Evolutionary conservation across 1,140 invertebrate species (phyloP).

Genomic region (Anthonomus grandis): DNA sequence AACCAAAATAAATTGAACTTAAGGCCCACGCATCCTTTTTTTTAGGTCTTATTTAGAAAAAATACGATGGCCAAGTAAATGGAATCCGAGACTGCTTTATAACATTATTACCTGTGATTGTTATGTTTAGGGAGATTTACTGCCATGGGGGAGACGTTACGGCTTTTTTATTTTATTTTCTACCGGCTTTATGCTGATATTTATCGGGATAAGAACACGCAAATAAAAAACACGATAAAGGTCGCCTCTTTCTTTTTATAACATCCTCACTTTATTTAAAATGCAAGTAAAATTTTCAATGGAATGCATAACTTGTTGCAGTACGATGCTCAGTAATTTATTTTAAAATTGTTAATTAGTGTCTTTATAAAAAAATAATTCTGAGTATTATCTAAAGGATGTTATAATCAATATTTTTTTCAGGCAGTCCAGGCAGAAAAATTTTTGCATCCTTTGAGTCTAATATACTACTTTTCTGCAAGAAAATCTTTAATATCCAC

Average conservation of each 20-base stretch:
- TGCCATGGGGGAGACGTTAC: conserved; percentile 32
- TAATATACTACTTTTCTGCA: too few relatives aligned
- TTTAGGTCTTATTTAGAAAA: conserved; percentile 31
- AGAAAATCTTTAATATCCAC: too few relatives aligned
- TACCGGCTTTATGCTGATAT: conserved; percentile 23
- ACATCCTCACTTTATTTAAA: too few relatives aligned
- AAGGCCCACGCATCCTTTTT: conserved; percentile 25
- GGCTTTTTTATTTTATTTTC: conserved; percentile 34
- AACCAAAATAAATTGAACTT: conserved; percentile 47
- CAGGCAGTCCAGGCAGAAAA: too few relatives aligned
- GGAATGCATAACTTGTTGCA: too few relatives aligned
- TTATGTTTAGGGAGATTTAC: conserved; percentile 46
- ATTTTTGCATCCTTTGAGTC: too few relatives aligned
- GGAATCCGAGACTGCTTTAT: conserved; percentile 45
- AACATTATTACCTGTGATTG: conserved; percentile 49
- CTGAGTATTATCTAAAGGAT: too few relatives aligned
- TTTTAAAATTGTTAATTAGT: too few relatives aligned
- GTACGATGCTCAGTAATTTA: too few relatives aligned
- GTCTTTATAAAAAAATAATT: too few relatives aligned
- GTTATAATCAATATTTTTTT: too few relatives aligned
- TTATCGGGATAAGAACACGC: conserved; percentile 27
- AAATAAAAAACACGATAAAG: conserved; percentile 22
- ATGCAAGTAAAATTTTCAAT: too few relatives aligned
- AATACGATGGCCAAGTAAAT: conserved; percentile 34
- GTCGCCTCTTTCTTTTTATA: conserved; percentile 14